phyloP scores from a whole-genome alignment of 2,113 vertebrate species.

The Parotia lawesii region DNA sequence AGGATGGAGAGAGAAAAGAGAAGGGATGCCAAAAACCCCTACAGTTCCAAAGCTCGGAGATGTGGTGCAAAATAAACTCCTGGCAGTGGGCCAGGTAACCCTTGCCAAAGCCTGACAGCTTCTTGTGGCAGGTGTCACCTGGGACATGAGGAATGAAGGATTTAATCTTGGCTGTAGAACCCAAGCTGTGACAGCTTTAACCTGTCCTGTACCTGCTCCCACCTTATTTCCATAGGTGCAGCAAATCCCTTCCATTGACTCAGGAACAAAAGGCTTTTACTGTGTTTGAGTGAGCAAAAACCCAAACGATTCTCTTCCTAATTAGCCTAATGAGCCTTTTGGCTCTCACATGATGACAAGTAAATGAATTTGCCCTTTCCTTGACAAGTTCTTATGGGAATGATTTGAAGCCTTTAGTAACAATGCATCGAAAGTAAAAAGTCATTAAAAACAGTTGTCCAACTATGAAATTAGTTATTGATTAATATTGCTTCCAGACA shows the following conservation, averaged over 20 bases:
- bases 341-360: slow-evolving; percentile 61
- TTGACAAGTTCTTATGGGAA: slow-evolving; percentile 68
- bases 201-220: neutral
- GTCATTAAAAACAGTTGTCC: slow-evolving; percentile 76
- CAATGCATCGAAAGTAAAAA: slow-evolving; percentile 58
- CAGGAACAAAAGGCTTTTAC: neutral
- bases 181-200: neutral
- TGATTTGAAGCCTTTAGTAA: slow-evolving; percentile 53
- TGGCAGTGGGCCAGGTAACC: neutral
- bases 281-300: slow-evolving; percentile 20
- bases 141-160: neutral
- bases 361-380: slow-evolving; percentile 71
- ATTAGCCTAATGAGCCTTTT: slow-evolving; percentile 72
- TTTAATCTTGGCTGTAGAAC: neutral
- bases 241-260: neutral
- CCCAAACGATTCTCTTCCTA: slow-evolving; percentile 49
- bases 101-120: neutral
- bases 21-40: neutral
- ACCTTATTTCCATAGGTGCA: neutral
- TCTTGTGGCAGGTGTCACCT: neutral
- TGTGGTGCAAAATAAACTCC: neutral
- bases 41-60: neutral
- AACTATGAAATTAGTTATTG: slow-evolving; percentile 78
- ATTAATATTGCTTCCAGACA: slow-evolving; percentile 72
- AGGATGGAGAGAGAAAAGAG: neutral